Base-by-base conservation (phyloP, 2,797 vertebrate genomes). In the Erpetoichthys calabaricus region DNA sequence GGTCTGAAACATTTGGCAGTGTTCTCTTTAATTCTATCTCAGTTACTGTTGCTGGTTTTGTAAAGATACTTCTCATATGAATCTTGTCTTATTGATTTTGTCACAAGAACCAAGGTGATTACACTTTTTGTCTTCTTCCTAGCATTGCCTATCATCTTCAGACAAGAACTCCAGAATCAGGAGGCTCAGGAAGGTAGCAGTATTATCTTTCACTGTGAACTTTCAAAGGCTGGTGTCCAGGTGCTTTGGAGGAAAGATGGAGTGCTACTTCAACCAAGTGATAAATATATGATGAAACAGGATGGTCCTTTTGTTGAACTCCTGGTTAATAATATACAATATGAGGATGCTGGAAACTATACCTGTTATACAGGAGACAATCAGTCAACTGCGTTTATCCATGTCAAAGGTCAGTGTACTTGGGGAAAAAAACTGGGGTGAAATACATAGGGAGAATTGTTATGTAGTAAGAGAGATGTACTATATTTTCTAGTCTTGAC, bases 71-170 rank as follows among this genome's bases (percentile, higher is more conserved):
- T 25, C 25, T 25, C 25, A 25, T 25, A 25, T 25, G 25, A 25
- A 25, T 25, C 25, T 25, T 25, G 25, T 25, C 25, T 25, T 25
- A 25, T 25, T 25, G 25, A 25, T 25, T 25, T 25, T 25, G 25
- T 25, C 25, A 25, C 25, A 25, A 25, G 25, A 25, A 25, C 25
- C 25, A 25, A 25, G 25, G 25, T 25, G 25, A 25, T 47, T 56
- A 25, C 25, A 25, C 25, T 25, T 25, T 25, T 25, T 25, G 1
- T 25, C 25, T 73, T 44, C 63, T 78, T 64, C 68, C 46, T 75
- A 94, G 90, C 80, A 56, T 69, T 86, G 61, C 85, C 86, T 8
- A 73, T 81, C 2, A 83, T 76, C 57, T 81, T 83, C 5, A 78
- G 79, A 56, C 62, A 70, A 69, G 57, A 65, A 56, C 67, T 79